Evolutionary conservation across 2,888 invertebrate genomes (phyloP).

Genomic region (Hypomecis atomaria): DNA sequence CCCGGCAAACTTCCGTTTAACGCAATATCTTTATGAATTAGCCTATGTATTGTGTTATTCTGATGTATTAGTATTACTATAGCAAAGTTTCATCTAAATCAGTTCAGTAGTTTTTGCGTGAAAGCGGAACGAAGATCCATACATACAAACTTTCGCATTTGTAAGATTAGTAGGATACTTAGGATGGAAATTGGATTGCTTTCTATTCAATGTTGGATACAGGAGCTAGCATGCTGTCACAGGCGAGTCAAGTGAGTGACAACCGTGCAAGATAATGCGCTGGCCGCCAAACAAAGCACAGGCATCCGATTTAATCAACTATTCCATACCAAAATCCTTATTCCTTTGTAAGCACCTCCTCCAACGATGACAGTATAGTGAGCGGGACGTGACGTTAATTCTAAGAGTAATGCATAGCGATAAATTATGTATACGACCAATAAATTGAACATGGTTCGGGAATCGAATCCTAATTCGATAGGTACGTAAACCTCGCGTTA

Average conservation of each 20-base stretch:
- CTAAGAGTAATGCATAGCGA: constrained; percentile 54
- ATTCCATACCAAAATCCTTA: constrained; percentile 60
- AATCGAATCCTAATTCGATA: constrained; percentile 56
- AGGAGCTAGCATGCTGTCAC: constrained; percentile 54
- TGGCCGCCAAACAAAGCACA: constrained; percentile 61
- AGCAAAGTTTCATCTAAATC: no score
- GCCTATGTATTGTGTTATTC: no score
- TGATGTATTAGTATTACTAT: no score
- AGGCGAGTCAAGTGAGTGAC: constrained; percentile 64
- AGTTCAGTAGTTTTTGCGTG: no score
- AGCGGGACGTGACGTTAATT: constrained; percentile 61
- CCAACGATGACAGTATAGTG: constrained; percentile 57
- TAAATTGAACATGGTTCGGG: constrained; percentile 63
- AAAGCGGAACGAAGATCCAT: no score
- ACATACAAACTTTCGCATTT: no score
- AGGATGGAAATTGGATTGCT: constrained; percentile 43
- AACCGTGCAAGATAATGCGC: constrained; percentile 63
- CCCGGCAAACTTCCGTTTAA: no score
- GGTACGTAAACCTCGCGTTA: constrained; percentile 35
- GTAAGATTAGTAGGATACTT: constrained; percentile 29
- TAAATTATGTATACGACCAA: constrained; percentile 66
- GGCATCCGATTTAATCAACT: constrained; percentile 66
- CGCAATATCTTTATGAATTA: no score
- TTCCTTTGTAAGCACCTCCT: constrained; percentile 58
- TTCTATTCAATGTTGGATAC: constrained; percentile 49